phyloP scores from a whole-genome alignment of 92 coral and sea anemone genomes.

The Pocillopora grandis region DNA sequence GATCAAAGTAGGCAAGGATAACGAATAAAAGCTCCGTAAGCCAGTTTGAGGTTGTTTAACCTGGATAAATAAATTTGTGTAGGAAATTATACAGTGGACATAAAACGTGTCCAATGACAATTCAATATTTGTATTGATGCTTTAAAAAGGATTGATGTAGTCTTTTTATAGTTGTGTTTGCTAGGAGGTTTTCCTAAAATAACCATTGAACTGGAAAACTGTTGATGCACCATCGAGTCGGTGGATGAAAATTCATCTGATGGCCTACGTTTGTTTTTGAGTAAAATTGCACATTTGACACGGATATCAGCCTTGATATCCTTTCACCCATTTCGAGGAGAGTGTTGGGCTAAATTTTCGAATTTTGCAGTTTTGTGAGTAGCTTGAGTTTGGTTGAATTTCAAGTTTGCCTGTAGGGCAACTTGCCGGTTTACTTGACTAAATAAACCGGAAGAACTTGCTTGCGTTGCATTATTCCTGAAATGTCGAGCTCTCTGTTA shows the following conservation, averaged over 20 bases:
- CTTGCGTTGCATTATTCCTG: too few species aligned
- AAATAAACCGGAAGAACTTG: too few species aligned
- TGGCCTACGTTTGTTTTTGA: neutral
- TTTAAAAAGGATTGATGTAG: neutral
- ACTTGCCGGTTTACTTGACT: too few species aligned
- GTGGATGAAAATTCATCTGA: neutral
- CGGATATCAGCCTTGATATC: too few species aligned
- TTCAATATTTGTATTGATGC: slow-evolving; percentile 24
- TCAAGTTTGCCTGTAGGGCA: too few species aligned
- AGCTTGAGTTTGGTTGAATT: too few species aligned
- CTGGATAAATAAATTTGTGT: neutral
- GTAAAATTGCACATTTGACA: neutral
- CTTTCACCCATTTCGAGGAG: neutral
- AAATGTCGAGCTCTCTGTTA: too few species aligned
- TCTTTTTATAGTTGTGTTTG: neutral
- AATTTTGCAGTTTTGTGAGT: too few species aligned
- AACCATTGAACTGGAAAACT: neutral
- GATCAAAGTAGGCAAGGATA: neutral
- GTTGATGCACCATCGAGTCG: neutral
- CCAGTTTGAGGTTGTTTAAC: neutral
- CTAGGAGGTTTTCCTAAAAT: neutral
- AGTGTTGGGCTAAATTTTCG: too few species aligned
- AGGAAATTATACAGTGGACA: slow-evolving; percentile 1
- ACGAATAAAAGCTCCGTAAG: neutral
- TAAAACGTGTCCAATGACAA: slow-evolving; percentile 2